These are phyloP conservation scores for Aptenodytes patagonicus DNA, from an alignment of 2,113 vertebrate species.

Conservation along the genomic window DNA sequence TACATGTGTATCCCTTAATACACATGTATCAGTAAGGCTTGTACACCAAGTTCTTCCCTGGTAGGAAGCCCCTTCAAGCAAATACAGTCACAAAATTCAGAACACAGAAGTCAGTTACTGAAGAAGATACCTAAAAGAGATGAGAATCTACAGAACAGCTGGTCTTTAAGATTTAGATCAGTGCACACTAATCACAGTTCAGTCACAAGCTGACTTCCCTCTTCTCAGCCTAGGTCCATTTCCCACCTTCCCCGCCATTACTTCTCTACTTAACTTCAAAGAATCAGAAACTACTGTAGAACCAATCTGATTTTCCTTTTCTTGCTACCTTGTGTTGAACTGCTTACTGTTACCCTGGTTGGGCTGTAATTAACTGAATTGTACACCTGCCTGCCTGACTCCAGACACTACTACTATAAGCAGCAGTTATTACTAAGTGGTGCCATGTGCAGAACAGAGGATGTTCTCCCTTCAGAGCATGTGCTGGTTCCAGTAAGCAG, in stretches of 20 bases:
- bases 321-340: not conserved
- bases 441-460: not conserved
- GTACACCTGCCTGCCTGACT: not conserved
- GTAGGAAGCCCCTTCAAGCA: not conserved
- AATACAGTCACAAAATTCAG: not conserved
- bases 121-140: not conserved
- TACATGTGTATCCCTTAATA: not conserved
- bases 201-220: not conserved
- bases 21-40: not conserved
- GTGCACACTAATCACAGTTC: not conserved
- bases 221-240: not conserved
- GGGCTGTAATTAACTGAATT: not conserved
- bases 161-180: not conserved
- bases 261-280: not conserved
- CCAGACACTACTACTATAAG: not conserved
- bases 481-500: not conserved
- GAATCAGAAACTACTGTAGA: not conserved
- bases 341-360: not conserved
- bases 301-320: not conserved
- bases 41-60: not conserved
- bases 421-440: not conserved
- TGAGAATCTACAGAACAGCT: not conserved
- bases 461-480: not conserved
- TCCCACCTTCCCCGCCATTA: not conserved
- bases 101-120: not conserved